Evolutionary conservation across 2,797 vertebrate genomes (phyloP).

Genomic region (Hemibagrus guttatus): DNA sequence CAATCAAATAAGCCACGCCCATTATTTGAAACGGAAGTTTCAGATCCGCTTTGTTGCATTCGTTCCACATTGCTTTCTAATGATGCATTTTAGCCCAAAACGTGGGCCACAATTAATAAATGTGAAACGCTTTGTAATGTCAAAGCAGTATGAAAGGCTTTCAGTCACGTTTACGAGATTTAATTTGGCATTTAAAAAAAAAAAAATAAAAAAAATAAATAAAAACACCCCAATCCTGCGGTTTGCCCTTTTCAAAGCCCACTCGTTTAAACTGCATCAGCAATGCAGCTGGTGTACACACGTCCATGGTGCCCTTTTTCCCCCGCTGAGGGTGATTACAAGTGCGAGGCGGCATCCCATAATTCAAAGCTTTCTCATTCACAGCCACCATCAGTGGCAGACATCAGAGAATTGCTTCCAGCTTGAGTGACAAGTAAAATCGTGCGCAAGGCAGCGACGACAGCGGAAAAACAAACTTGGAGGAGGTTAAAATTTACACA

Average conservation of each 20-base stretch:
- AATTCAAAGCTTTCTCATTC: constrained; percentile 21
- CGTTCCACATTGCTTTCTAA: not conserved
- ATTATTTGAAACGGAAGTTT: too few species aligned
- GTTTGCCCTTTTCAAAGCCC: not conserved
- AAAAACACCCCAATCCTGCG: not conserved
- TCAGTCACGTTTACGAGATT: not conserved
- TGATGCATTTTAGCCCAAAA: not conserved
- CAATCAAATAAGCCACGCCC: not conserved
- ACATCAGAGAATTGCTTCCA: constrained; percentile 32
- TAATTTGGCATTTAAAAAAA: not conserved
- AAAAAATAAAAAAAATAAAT: too few species aligned
- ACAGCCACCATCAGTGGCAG: constrained; percentile 9
- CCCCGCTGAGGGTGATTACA: not conserved
- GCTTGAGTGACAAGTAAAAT: constrained; percentile 43
- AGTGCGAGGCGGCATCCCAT: not conserved
- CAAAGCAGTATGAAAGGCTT: not conserved
- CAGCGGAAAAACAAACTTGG: constrained; percentile 34
- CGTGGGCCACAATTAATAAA: not conserved
- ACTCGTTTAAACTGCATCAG: not conserved
- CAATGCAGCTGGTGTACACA: not conserved
- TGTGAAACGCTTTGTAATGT: not conserved
- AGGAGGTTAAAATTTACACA: constrained; percentile 21
- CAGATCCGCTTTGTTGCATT: too few species aligned
- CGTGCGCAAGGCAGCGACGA: constrained; percentile 13
- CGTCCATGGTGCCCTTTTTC: not conserved